Percentiles rank a stretch among this genome's conserved stretches.
Conservation (phyloP, 2,797 vertebrate genomes). For the Gadopsis marmoratus region DNA sequence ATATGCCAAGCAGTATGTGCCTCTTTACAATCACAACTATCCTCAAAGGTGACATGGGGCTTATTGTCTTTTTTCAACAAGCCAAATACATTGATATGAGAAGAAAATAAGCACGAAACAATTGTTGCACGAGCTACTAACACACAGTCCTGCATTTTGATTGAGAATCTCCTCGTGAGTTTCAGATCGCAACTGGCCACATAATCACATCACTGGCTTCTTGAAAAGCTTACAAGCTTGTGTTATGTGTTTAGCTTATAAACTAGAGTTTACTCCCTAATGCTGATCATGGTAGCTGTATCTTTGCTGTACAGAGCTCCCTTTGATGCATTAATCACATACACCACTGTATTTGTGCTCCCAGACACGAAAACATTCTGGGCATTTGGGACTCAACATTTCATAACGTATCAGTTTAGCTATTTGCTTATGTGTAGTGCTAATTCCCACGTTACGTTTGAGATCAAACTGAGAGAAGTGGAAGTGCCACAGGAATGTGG, state of each 20-base stretch:
- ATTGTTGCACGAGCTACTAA: neutral
- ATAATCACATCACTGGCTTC: slow-evolving; percentile 75
- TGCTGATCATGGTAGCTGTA: slow-evolving; percentile 62
- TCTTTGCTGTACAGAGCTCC: slow-evolving; percentile 63
- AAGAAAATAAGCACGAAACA: slow-evolving; percentile 4
- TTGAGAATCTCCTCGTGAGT: slow-evolving; percentile 41
- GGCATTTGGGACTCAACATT: slow-evolving; percentile 60
- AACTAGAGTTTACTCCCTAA: slow-evolving; percentile 62
- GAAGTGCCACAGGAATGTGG: slow-evolving; percentile 24
- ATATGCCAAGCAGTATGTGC: neutral
- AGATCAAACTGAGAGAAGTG: slow-evolving; percentile 36
- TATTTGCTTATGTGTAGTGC: slow-evolving; percentile 29
- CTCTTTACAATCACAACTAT: neutral
- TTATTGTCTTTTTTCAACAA: slow-evolving; percentile 1
- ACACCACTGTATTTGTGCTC: slow-evolving; percentile 55
- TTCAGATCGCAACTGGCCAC: slow-evolving; percentile 47
- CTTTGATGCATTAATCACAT: slow-evolving; percentile 72
- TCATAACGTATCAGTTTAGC: slow-evolving; percentile 43
- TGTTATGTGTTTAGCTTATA: slow-evolving; percentile 63
- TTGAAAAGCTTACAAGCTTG: slow-evolving; percentile 63
- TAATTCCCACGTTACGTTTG: slow-evolving; percentile 54
- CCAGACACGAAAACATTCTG: slow-evolving; percentile 65
- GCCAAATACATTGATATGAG: neutral
- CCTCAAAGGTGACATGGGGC: neutral
- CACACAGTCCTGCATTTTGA: slow-evolving; percentile 15